Conservation (phyloP, 2,888 invertebrate genomes). For the Achlya flavicornis region DNA sequence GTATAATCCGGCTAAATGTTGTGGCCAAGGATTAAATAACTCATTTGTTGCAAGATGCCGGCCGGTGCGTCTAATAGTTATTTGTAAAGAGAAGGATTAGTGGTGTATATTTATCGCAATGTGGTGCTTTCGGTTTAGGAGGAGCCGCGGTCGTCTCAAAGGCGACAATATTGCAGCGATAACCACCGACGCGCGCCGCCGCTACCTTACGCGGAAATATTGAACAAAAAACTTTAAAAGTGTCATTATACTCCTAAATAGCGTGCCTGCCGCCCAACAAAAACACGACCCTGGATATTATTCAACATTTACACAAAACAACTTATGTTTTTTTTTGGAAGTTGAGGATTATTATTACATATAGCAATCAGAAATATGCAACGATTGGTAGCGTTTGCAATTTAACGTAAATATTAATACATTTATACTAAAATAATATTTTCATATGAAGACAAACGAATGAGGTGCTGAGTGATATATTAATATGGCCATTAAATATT, state of each 20-base stretch:
- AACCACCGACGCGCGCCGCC: constrained; percentile 46
- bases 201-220: constrained; percentile 66
- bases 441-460: background rate
- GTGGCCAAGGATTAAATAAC: constrained; percentile 69
- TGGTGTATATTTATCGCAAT: constrained; percentile 64
- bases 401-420: no score
- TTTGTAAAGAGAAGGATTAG: constrained; percentile 74
- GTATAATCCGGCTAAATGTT: constrained; percentile 73
- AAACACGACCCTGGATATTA: constrained; percentile 27
- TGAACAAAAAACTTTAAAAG: constrained; percentile 43
- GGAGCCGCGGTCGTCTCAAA: constrained; percentile 50
- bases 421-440: background rate
- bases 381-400: background rate
- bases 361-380: background rate
- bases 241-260: constrained; percentile 46
- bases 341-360: constrained; percentile 1
- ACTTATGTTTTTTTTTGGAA: constrained; percentile 4
- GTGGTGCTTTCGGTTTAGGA: constrained; percentile 46
- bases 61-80: constrained; percentile 67
- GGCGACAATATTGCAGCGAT: constrained; percentile 36
- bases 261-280: constrained; percentile 36
- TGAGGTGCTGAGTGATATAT: constrained; percentile 31
- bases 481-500: constrained; percentile 59
- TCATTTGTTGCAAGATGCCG: constrained; percentile 74
- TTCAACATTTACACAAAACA: constrained; percentile 37